Conservation (phyloP, 2,888 invertebrate genomes). For the Prosapia bicincta region DNA sequence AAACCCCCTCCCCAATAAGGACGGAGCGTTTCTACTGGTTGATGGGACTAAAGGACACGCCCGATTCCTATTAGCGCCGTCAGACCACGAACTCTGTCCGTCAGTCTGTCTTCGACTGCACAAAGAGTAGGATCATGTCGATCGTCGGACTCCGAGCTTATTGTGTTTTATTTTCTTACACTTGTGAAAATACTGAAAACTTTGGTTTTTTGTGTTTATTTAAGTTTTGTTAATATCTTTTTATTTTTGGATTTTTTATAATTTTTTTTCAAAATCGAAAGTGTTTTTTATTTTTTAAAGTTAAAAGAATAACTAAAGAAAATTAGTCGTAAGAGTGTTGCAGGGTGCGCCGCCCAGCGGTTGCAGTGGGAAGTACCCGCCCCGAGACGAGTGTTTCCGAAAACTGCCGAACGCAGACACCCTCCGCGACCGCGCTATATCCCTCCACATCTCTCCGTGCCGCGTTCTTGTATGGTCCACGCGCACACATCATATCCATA, state of each 20-base stretch:
- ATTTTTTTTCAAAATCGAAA: not conserved
- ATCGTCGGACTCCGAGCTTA: not conserved
- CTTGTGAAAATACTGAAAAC: not conserved
- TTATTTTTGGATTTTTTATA: not conserved
- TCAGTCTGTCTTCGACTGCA: conserved; percentile 14
- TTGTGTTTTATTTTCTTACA: not conserved
- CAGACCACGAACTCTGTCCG: not conserved
- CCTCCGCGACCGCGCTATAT: not conserved
- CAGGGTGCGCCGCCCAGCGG: conserved; percentile 29
- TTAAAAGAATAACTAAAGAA: not conserved
- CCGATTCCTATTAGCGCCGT: conserved; percentile 9
- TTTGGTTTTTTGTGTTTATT: not conserved
- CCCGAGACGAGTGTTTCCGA: conserved; percentile 19
- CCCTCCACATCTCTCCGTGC: conserved; percentile 7
- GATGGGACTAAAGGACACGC: conserved; percentile 10
- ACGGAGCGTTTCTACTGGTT: conserved; percentile 13
- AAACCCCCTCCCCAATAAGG: conserved; percentile 14
- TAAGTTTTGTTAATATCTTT: not conserved
- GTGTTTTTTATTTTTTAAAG: not conserved
- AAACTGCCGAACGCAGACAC: conserved; percentile 11
- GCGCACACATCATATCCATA: conserved; percentile 16
- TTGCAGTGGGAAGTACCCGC: conserved; percentile 25
- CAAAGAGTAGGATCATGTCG: not conserved
- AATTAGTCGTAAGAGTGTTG: not conserved
- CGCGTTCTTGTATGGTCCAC: conserved; percentile 3